Base-by-base conservation (phyloP, 2,888 invertebrate genomes). In the Trissolcus brochymenae region DNA sequence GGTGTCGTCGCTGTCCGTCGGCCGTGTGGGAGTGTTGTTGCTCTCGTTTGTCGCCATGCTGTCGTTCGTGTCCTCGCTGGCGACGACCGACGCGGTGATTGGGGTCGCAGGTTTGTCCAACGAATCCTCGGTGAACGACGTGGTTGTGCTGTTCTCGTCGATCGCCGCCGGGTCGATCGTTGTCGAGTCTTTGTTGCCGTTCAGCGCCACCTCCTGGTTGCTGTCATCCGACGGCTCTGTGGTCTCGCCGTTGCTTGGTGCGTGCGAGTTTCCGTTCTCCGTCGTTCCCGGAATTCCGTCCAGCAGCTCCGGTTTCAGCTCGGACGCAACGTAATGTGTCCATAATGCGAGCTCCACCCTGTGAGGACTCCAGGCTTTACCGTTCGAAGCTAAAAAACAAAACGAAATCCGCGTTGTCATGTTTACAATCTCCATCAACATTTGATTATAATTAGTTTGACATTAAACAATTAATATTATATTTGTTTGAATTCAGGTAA, bases 261-360 rank as follows among this genome's bases (percentile, higher is more conserved):
- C 76, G 81, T 87, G 86, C 56, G 89, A 83, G 87, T 90, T 87
- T 83, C 91, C 83, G 88, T 91, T 87, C 90, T 91, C 87, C 88
- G 90, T 85, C 84, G 89, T 68, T 82, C 89, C 82, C 57, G 88
- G 84, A 90, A 95, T 93, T 83, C 94, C 93, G 83, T 95, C 95
- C 81, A 97, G 91, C 79, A 97, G 90, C 85, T 95, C 94, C 41
- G 97, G 96, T 89, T 94, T 95, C 83, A 95, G 89, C 84, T 97
- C 96, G 77, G 94, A 94, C 80, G 96, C 93, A 70, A 97, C 94
- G 88, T 95, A 95, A 90, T 97, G 97, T 70, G 98, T 95, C 98
- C 98, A 98, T 84, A 98, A 90, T 53, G 97, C 95, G 86, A 98
- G 90, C 90, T 98, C 98, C 68, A 98, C 96, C 91, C 93, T 92